Evolutionary conservation across 2,888 invertebrate species (phyloP), one percentile per base, ranked within the genome.

Genomic region (Scaeva pyrastri): DNA sequence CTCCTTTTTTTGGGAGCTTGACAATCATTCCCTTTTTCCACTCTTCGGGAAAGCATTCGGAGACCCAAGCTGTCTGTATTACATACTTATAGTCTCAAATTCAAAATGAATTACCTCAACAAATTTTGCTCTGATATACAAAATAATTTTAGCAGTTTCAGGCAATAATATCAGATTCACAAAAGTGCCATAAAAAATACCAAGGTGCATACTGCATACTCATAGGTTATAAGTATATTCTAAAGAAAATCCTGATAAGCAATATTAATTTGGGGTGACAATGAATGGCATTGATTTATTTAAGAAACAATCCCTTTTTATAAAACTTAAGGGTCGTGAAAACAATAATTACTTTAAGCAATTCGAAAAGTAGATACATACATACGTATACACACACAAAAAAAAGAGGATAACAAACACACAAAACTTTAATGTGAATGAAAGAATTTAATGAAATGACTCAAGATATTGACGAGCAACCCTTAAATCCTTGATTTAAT

Each of bases 401-500:
- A n/a, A 52, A 64, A 31, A 19, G n/a, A 14, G 50, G 55, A 23
- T 52, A 60, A 41, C 10, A 56, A n/a, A 31, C 45, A 56, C 31
- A 76, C 52, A 58, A 66, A 68, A 71, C 74, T 71, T 77, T 78
- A 82, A 82, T 82, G 58, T 55, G 70, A 52, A 60, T 71, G 70
- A 60, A 43, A 71, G 74, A 74, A 66, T 81, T 76, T 76, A 62
- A 81, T 81, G 72, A 76, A 62, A 52, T 52, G 19, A 62, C 60
- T 14, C 72, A 73, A 48, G 48, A 66, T 50, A 76, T 64, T 64
- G 77, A 48, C 23, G 23, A 74, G 31, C 80, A 78, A 86, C 74
- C 86, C 82, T 78, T 71, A 82, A 74, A 74, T 79, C 74, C 50
- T 43, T 14, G 10, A 43, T 68, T 55, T 79, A 74, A 84, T 83